A percentile compares a stretch with the other conserved stretches of the same genome.
Conservation (phyloP, 2,888 invertebrate genomes). For the Apocheima hispidaria region DNA sequence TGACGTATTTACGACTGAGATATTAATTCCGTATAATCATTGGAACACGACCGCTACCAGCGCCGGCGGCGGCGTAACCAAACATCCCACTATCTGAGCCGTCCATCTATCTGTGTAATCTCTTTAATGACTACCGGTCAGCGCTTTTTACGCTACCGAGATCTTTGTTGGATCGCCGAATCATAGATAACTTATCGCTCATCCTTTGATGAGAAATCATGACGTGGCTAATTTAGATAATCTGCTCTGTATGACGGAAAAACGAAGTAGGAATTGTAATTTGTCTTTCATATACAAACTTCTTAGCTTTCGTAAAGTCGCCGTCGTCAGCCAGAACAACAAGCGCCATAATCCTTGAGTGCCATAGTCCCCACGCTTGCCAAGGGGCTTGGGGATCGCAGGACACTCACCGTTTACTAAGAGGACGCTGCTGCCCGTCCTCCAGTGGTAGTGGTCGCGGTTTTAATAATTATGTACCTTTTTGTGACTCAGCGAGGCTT, state of each 20-base stretch:
- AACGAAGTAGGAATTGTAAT: background rate
- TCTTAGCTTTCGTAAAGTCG: no score
- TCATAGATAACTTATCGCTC: conserved; percentile 29
- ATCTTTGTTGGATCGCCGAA: conserved; percentile 33
- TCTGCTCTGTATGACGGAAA: no score
- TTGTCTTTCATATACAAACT: background rate
- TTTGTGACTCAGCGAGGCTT: no score
- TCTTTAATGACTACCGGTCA: conserved; percentile 73
- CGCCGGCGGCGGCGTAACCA: conserved; percentile 56
- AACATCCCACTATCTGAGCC: conserved; percentile 53
- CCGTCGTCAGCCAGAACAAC: no score
- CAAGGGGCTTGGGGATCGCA: no score
- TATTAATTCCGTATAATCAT: conserved; percentile 65
- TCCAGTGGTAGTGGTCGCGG: no score
- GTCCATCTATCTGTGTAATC: conserved; percentile 59
- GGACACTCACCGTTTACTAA: no score
- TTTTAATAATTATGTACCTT: no score
- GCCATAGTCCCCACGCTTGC: no score
- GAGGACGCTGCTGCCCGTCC: no score
- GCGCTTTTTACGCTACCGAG: conserved; percentile 45
- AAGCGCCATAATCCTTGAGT: no score
- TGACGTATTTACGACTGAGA: conserved; percentile 58
- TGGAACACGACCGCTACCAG: conserved; percentile 62
- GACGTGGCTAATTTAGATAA: conserved; percentile 14
- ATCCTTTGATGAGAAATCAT: conserved; percentile 24